Evolutionary conservation across 2,888 invertebrate species (phyloP), one percentile per base, ranked within the genome.

Genomic region (Synergus gifuensis): DNA sequence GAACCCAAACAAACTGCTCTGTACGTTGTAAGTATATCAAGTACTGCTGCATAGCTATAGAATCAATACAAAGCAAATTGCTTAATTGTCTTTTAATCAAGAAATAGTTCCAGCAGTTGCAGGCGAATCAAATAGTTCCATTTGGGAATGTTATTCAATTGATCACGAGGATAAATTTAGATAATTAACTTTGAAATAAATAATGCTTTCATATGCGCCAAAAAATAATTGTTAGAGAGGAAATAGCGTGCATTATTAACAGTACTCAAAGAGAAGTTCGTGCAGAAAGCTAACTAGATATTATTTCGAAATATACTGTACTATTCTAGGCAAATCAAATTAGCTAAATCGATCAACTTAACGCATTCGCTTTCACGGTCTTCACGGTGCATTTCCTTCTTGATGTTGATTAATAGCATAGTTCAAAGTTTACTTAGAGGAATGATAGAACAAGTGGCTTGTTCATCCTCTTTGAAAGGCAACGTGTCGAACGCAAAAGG

Each of bases 11-110:
- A 44, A 69, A 49, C 69, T 67, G 18, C 42, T 22, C 9, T 2
- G n/a, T 28, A 69, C n/a, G 49, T 69, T 46, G 28, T 28, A 49
- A 49, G 46, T 36, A 69, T 49, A 69, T 49, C 49, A 49, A 49
- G 69, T 69, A 49, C 46, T 16, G 62, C 22, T 60, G 4, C 62
- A 62, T 14, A 2, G 62, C 62, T 7, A 28, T 62, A 28, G 28
- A 28, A 28, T 62, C 0, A 22, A 12, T 28, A 28, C 28, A 14
- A 62, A 28, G 62, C 62, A 28, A 62, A 62, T 28, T 62, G 28
- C 62, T 28, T 4, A 14, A 62, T 62, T 62, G 62, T 60, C 62
- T 22, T 62, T 28, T 62, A 28, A 28, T 62, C 5, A 28, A 62
- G 28, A 62, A 62, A 28, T 28, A 18, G 2, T 18, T 9, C 4